Evolutionary conservation across 2,113 vertebrate species (phyloP).

Genomic region (Hypanus sabinus): DNA sequence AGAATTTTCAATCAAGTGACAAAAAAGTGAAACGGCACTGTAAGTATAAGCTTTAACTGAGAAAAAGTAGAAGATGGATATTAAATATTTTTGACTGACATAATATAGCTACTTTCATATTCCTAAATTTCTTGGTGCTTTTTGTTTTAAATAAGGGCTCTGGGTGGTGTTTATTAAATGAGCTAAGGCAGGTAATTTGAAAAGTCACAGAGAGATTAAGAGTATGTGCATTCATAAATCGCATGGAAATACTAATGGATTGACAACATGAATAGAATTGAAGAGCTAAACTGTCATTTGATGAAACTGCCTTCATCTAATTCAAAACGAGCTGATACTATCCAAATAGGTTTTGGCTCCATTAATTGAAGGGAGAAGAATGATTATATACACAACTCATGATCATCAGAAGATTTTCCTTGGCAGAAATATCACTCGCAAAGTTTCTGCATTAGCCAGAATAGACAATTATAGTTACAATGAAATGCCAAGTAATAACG

Average conservation of each 20-base stretch:
- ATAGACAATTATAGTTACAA: background rate
- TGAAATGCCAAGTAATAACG: background rate
- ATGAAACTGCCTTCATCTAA: background rate
- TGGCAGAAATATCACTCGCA: background rate
- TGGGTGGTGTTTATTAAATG: too few species aligned
- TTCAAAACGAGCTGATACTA: background rate
- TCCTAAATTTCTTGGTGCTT: background rate
- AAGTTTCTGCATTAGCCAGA: background rate
- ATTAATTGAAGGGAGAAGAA: background rate
- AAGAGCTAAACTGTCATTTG: background rate
- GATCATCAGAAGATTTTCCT: background rate
- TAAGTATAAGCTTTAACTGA: background rate
- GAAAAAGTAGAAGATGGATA: background rate
- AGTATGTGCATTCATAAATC: background rate
- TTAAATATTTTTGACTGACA: background rate
- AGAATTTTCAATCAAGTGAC: background rate
- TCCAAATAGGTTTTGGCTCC: background rate
- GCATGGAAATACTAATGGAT: background rate
- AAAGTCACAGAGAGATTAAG: background rate
- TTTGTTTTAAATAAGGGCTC: background rate
- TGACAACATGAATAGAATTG: background rate
- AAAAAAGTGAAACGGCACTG: background rate
- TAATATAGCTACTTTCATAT: background rate
- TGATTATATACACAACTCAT: background rate
- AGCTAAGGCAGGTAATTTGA: background rate